Evolutionary conservation across 2,888 invertebrate genomes (phyloP), one percentile per base, ranked within the genome.

Genomic region (Embidobia sp.): DNA sequence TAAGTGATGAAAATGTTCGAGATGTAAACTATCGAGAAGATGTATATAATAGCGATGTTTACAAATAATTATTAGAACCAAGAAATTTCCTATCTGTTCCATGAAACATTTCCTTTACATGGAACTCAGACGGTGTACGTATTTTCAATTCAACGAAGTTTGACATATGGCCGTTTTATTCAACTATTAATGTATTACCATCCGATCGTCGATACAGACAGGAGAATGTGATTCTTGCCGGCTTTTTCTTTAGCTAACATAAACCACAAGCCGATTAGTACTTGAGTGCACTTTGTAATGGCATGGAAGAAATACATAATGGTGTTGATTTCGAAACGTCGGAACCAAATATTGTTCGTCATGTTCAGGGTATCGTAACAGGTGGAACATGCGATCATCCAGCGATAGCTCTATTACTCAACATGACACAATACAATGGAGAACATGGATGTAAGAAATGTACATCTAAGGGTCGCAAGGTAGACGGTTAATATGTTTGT

Each of bases 171-270:
- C 42, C 42, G 4, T 42, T 22, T 19, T 42, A 42, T 19, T 10
- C 19, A 4, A 2, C 42, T 4, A 10, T 7, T 6, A 42, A 42
- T 7, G 42, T 19, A 42, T 11, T 42, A 10, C 42, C 42, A 7
- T 5, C 11, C 0, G 19, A 27, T 5, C 7, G n/a, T 2, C 33
- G 51, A n/a, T 11, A 15, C 3, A 33, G 11, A n/a, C n/a, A 31
- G 10, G 35, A 35, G 16, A 55, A 55, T 55, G 8, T 15, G 4
- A 40, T 55, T 26, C 29, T 55, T 2, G 55, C 55, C 2, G 55
- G 55, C 2, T n/a, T 53, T 13, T 53, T 35, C 35, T 37, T 37
- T 16, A 16, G 37, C 4, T 1, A 37, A 16, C 3, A 13, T 8
- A 40, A 40, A 16, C 55, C 55, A 1, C 3, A 18, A 5, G 10